Percentiles rank a stretch among this genome's conserved stretches.
Evolutionary conservation across 2,888 invertebrate species (phyloP).

Genomic region (Hipparchia sbordonii): DNA sequence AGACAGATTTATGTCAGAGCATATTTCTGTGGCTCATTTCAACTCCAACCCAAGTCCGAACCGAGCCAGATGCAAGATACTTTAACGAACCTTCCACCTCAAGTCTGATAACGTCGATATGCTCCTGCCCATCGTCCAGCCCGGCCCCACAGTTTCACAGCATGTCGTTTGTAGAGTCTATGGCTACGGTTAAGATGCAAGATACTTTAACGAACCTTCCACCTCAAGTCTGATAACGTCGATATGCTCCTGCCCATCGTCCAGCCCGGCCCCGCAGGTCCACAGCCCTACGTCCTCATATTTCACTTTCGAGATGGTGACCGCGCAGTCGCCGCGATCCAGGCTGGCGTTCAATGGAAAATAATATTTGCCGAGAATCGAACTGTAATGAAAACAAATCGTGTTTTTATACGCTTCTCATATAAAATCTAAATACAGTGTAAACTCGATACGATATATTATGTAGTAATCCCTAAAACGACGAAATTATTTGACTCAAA

Average conservation of each 20-base stretch:
- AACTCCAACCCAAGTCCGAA: no score
- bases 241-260: conserved; percentile 66
- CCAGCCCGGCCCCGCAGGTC: conserved; percentile 75
- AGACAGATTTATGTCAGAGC: no score
- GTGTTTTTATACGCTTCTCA: no score
- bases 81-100: conserved; percentile 46
- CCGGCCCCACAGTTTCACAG: conserved; percentile 79
- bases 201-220: background rate
- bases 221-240: conserved; percentile 64
- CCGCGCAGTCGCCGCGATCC: conserved; percentile 76
- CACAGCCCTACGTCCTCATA: conserved; percentile 72
- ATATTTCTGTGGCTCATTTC: no score
- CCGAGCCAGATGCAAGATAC: background rate
- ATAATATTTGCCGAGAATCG: conserved; percentile 67
- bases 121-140: conserved; percentile 66
- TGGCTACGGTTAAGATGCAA: background rate
- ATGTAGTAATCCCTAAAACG: no score
- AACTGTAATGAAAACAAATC: conserved; percentile 52
- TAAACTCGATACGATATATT: no score
- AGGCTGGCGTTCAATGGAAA: conserved; percentile 69
- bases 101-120: conserved; percentile 62
- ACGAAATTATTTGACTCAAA: no score
- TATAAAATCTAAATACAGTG: no score
- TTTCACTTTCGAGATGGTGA: conserved; percentile 67
- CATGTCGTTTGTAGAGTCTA: background rate